These are phyloP conservation scores for Megathymus violae DNA, from an alignment of 1,140 invertebrate species.

Conservation along the genomic window DNA sequence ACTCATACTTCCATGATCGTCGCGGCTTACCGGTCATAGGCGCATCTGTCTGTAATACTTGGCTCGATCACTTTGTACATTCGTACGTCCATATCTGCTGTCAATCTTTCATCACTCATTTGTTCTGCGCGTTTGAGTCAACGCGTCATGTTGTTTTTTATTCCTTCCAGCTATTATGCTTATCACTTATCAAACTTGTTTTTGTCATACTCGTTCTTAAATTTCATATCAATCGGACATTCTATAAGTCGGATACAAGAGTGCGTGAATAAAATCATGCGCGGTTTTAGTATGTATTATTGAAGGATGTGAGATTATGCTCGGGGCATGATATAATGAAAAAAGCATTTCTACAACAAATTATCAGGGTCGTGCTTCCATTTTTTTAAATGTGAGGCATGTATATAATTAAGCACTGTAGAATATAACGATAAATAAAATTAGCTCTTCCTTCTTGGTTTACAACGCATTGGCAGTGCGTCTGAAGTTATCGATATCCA, in stretches of 20 bases:
- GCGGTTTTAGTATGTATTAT: no score
- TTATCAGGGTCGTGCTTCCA: no score
- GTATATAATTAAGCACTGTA: no score
- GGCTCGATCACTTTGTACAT: constrained; percentile 22
- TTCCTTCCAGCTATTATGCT: constrained; percentile 49
- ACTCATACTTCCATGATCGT: constrained; percentile 21
- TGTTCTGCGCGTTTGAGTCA: constrained; percentile 50
- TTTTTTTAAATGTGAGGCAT: no score
- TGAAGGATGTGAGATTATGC: no score
- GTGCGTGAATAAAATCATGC: constrained; percentile 3
- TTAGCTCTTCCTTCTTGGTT: no score
- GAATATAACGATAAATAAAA: no score
- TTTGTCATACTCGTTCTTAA: constrained; percentile 30
- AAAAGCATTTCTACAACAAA: no score
- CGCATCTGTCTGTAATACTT: constrained; percentile 10
- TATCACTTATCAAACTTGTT: constrained; percentile 53
- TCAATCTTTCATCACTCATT: constrained; percentile 61
- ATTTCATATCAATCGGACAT: constrained; percentile 10
- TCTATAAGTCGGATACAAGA: not conserved
- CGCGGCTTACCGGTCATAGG: constrained; percentile 21
- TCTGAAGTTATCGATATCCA: no score
- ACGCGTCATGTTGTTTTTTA: constrained; percentile 50
- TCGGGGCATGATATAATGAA: no score
- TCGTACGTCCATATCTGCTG: constrained; percentile 43
- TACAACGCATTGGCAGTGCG: no score